Conservation (phyloP, 2,888 invertebrate species). For the Stegophylla sp. region DNA sequence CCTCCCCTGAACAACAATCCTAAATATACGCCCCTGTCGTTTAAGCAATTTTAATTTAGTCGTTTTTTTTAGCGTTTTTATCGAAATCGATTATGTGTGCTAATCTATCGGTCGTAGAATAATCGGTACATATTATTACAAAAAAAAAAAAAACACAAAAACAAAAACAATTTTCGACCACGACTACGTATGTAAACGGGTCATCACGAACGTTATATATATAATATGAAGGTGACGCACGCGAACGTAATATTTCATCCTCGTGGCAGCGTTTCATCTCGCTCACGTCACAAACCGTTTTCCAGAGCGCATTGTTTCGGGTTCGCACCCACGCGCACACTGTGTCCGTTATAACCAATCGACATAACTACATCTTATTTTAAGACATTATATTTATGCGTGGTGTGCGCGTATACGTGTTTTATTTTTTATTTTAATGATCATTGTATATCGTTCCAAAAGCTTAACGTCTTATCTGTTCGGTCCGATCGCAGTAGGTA, state of each 20-base stretch:
- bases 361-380: conserved; percentile 48
- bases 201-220: no score
- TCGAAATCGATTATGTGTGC: no score
- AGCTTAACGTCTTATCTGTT: conserved; percentile 54
- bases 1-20: no score
- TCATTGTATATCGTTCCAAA: conserved; percentile 53
- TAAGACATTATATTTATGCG: background rate
- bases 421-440: conserved; percentile 40
- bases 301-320: conserved; percentile 42
- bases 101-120: no score
- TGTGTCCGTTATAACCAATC: conserved; percentile 45
- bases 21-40: no score
- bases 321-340: conserved; percentile 46
- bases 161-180: no score
- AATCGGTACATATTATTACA: no score
- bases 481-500: conserved; percentile 36
- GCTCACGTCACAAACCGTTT: conserved; percentile 31
- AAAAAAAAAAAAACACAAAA: no score
- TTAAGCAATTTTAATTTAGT: no score
- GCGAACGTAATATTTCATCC: conserved; percentile 4
- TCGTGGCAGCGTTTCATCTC: conserved; percentile 13
- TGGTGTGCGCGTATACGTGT: background rate
- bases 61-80: no score
- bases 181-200: no score
- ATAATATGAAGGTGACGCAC: background rate